Evolutionary conservation across 2,888 invertebrate genomes (phyloP), one percentile per base, ranked within the genome.

Genomic region (Zhengitettix transpicula): DNA sequence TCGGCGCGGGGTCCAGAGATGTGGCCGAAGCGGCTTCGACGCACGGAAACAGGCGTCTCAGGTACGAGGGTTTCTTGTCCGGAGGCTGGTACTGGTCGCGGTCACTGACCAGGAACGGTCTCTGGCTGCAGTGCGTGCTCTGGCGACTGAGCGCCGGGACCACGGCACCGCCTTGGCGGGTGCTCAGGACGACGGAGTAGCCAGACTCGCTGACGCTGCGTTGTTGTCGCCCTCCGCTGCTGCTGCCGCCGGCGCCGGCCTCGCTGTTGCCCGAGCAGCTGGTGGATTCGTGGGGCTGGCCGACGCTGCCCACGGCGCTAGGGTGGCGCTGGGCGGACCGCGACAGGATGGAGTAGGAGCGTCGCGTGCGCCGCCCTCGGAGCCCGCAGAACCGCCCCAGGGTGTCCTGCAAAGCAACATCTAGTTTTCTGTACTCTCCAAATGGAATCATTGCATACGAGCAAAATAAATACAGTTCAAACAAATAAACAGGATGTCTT

Each of bases 301-400:
- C 16, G 54, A 28, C 28, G 28, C 28, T 47, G 54, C 61, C 51
- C 12, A 40, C 55, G 15, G 55, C 53, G 55, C 47, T 53, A 12
- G 47, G 16, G 51, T n/a, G 15, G 15, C 60, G 58, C 66, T 75
- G 75, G 67, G 73, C 74, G 1, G 78, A 72, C 67, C 82, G 72
- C 59, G 81, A 78, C 67, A 83, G 71, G 60, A 80, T 75, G 63
- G 80, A 79, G 72, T 83, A 83, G 51, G 81, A 78, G 67, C 78
- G 74, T 64, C 78, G 75, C 67, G 79, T 76, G 53, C 68, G 68
- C 16, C 68, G 68, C 17, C 63, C 9, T 63, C 64, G 55, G 55
- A 58, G 52, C 17, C 63, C 61, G 70, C 78, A 80, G 60, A 70
- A 73, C 40, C 73, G 71, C 60, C 74, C 71, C 70, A 82, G 71